Evolutionary conservation across 2,113 vertebrate genomes (phyloP).

Genomic region (Campylorhamphus procurvoides): DNA sequence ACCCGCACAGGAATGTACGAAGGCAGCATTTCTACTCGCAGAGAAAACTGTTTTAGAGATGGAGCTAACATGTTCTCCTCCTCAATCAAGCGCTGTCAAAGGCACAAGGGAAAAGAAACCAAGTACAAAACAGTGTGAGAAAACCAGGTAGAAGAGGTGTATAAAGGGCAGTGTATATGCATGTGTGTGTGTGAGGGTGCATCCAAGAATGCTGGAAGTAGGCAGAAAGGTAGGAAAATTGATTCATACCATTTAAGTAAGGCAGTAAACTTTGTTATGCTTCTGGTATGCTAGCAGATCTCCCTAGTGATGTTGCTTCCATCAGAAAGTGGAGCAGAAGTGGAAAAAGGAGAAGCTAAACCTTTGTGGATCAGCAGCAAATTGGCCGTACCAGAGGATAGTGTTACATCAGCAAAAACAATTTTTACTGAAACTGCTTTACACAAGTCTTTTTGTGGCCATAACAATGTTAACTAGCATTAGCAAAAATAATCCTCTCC

Average conservation of each 20-base stretch:
- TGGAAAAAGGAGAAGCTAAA: background rate
- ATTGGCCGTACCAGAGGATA: background rate
- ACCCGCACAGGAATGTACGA: slow-evolving; percentile 95
- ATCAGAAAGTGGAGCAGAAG: background rate
- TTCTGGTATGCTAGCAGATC: background rate
- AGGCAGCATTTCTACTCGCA: slow-evolving; percentile 93
- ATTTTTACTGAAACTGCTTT: background rate
- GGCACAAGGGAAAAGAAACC: background rate
- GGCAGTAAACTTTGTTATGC: background rate
- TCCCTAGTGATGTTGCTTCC: background rate
- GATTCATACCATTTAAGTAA: background rate
- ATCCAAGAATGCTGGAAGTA: background rate
- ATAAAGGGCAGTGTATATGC: background rate
- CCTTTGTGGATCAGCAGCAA: background rate
- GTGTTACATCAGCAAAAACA: background rate
- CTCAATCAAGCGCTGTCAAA: slow-evolving; percentile 89
- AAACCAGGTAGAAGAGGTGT: background rate
- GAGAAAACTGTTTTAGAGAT: slow-evolving; percentile 95
- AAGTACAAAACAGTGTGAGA: background rate
- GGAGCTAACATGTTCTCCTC: slow-evolving; percentile 98
- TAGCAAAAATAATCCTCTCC: background rate
- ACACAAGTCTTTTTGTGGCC: background rate
- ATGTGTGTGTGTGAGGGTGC: background rate
- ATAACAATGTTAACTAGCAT: background rate
- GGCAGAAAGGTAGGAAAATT: background rate